phyloP scores from a whole-genome alignment of 2,888 invertebrate genomes.

The Drosophila nigricruria region DNA sequence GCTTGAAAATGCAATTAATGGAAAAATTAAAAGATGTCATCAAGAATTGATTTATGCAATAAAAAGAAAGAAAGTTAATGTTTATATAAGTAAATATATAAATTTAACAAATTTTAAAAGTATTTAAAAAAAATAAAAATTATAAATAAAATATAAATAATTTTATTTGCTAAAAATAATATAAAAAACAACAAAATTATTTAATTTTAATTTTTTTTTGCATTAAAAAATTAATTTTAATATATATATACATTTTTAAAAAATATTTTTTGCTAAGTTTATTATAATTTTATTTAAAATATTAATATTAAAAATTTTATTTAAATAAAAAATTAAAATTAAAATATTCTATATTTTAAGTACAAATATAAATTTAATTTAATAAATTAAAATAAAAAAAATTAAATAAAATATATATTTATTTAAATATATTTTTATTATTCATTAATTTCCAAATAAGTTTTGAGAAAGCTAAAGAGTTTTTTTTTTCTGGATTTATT shows the following conservation, averaged over 20 bases:
- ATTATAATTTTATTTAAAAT: too few relatives aligned
- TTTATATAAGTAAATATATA: too few relatives aligned
- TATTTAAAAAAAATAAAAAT: too few relatives aligned
- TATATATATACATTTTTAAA: too few relatives aligned
- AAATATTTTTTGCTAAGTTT: too few relatives aligned
- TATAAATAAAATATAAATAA: background rate
- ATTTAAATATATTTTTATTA: background rate
- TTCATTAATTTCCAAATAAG: background rate
- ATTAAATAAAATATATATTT: background rate
- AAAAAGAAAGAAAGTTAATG: too few relatives aligned
- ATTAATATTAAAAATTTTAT: too few relatives aligned
- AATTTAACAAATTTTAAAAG: too few relatives aligned
- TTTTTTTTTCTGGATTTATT: background rate
- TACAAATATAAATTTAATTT: background rate
- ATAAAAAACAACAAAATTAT: too few relatives aligned
- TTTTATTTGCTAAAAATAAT: too few relatives aligned
- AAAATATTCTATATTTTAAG: background rate
- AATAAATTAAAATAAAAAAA: background rate
- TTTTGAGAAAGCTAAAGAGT: background rate
- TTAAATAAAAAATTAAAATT: background rate
- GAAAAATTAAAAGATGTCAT: constrained; percentile 9
- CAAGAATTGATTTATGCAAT: background rate
- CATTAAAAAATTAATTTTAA: too few relatives aligned
- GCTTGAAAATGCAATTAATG: constrained; percentile 31
- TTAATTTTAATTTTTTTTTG: too few relatives aligned